Evolutionary conservation across 2,113 vertebrate species (phyloP).

Genomic region (Pteropus alecto): DNA sequence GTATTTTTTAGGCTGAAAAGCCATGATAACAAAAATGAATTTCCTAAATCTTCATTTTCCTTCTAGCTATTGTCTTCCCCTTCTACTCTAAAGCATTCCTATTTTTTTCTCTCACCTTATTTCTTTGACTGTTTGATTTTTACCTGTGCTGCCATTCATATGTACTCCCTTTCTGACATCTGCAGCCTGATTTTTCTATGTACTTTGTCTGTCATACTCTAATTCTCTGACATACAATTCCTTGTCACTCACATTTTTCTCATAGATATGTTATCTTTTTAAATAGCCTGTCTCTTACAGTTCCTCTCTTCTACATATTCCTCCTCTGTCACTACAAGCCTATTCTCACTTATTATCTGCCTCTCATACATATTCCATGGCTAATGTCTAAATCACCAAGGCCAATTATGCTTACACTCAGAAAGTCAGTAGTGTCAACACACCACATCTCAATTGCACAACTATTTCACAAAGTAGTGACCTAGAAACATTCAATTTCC

Average conservation of each 20-base stretch:
- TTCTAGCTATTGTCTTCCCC: background rate
- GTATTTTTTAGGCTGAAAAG: background rate
- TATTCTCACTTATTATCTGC: background rate
- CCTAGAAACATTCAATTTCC: background rate
- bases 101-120: background rate
- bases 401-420: background rate
- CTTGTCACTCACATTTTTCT: slow-evolving; percentile 29
- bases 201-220: background rate
- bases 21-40: background rate
- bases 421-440: background rate
- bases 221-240: background rate
- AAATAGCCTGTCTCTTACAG: background rate
- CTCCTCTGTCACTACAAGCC: background rate
- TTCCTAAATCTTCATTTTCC: background rate
- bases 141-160: background rate
- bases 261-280: background rate
- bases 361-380: background rate
- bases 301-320: background rate
- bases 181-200: background rate
- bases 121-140: background rate
- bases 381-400: slow-evolving; percentile 17
- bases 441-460: background rate
- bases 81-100: background rate
- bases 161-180: background rate
- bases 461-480: background rate